Evolutionary conservation across 2,113 vertebrate species (phyloP).

Genomic region (Tragelaphus buxtoni): DNA sequence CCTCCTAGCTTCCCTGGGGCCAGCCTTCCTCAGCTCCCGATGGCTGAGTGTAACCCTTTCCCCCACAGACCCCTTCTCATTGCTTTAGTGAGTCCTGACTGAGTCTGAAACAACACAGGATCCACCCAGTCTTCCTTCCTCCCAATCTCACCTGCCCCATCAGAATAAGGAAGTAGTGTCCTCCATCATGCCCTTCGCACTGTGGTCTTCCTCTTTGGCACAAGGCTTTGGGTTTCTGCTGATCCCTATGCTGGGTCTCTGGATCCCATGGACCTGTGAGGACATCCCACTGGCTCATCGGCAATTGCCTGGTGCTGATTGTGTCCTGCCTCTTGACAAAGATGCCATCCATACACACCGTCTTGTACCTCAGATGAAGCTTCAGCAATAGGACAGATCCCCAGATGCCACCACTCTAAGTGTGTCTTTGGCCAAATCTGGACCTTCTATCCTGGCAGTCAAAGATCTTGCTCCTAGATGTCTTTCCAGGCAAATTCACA

Average conservation of each 20-base stretch:
- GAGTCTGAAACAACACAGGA: neutral
- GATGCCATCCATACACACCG: neutral
- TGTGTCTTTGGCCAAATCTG: neutral
- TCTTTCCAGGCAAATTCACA: neutral
- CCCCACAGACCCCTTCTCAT: neutral
- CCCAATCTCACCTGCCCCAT: neutral
- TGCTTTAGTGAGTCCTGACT: neutral
- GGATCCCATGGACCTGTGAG: neutral
- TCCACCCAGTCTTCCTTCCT: neutral
- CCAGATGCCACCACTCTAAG: neutral
- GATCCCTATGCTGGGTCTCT: neutral
- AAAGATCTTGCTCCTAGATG: neutral
- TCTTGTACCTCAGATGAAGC: neutral
- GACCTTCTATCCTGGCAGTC: neutral
- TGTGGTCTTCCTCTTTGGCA: neutral
- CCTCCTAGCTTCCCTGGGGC: neutral
- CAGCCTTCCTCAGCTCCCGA: neutral
- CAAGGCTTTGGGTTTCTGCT: neutral
- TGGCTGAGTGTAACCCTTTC: neutral
- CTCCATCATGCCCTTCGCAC: neutral
- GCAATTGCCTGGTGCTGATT: neutral
- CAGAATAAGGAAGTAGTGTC: neutral
- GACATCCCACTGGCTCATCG: neutral
- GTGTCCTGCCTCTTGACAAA: neutral
- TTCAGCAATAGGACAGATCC: neutral